These are phyloP conservation scores for Lophotis ruficrista DNA, from an alignment of 2,113 vertebrate species.

Conservation along the genomic window DNA sequence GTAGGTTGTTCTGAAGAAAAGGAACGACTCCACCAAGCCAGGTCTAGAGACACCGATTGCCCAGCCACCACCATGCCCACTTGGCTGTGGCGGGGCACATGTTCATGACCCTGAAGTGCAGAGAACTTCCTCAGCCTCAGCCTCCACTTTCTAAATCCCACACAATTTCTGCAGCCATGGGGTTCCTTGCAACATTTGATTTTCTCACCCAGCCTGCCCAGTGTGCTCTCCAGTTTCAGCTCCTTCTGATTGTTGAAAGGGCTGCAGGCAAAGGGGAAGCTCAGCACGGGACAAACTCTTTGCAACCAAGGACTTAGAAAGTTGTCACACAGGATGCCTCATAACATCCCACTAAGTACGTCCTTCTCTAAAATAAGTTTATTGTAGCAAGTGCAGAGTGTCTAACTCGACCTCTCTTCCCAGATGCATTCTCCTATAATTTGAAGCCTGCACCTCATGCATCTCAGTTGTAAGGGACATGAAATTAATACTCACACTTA, in stretches of 20 bases:
- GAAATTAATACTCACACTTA: neutral
- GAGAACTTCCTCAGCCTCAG: neutral
- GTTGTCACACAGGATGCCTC: neutral
- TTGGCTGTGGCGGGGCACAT: fast-evolving
- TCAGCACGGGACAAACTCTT: neutral
- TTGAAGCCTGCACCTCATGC: neutral
- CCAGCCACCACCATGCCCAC: neutral
- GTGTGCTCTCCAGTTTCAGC: neutral
- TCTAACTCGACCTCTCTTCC: neutral
- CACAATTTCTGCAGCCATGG: neutral
- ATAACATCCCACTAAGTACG: neutral
- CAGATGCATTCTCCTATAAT: neutral
- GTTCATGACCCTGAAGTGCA: neutral
- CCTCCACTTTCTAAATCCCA: neutral
- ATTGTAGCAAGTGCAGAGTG: neutral
- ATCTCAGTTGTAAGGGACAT: neutral
- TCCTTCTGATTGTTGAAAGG: neutral
- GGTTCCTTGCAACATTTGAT: neutral
- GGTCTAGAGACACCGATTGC: neutral
- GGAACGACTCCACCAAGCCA: neutral
- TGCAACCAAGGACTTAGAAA: neutral
- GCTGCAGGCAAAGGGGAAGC: neutral
- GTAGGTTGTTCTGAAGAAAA: neutral
- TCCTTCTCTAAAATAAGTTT: neutral
- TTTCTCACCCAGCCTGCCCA: neutral